Conservation (phyloP, 2,113 vertebrate species). For the Amblyornis subalaris region DNA sequence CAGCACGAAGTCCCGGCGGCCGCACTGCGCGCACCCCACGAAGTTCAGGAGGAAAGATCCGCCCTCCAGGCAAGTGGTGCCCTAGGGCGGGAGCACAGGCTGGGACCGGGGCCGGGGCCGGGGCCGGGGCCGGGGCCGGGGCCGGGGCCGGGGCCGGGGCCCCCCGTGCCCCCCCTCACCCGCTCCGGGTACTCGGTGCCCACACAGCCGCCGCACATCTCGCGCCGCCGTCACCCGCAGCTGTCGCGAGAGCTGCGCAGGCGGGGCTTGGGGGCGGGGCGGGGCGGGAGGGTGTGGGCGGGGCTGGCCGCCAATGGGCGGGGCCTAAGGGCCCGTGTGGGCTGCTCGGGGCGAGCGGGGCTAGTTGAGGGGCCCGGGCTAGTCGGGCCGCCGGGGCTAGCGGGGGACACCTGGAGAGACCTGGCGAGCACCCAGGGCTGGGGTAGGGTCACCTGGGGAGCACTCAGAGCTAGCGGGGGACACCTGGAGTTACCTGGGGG, state of each 20-base stretch:
- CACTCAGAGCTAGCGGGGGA: neutral
- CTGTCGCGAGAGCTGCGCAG: neutral
- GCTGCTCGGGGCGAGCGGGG: neutral
- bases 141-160: neutral
- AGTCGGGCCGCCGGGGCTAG: neutral
- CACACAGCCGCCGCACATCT: neutral
- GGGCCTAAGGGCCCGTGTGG: rapidly evolving
- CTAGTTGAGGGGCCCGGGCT: neutral
- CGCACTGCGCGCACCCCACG: neutral
- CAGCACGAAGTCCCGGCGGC: neutral
- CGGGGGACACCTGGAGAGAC: too few relatives aligned
- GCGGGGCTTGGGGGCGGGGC: rapidly evolving
- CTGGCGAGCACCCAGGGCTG: neutral
- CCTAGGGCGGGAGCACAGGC: neutral
- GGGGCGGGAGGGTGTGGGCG: rapidly evolving
- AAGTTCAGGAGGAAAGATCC: slow-evolving; percentile 11
- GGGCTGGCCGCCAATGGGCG: neutral
- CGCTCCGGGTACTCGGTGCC: neutral
- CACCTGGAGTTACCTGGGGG: too few relatives aligned
- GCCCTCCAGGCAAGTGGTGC: neutral
- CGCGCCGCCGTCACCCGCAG: neutral
- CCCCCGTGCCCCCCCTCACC: neutral
- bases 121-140: neutral
- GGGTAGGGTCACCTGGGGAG: neutral
- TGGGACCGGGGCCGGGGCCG: rapidly evolving